Percentiles rank a stretch among this genome's conserved stretches.
phyloP scores from a whole-genome alignment of 2,113 vertebrate species.

The Crotalus horridus region DNA sequence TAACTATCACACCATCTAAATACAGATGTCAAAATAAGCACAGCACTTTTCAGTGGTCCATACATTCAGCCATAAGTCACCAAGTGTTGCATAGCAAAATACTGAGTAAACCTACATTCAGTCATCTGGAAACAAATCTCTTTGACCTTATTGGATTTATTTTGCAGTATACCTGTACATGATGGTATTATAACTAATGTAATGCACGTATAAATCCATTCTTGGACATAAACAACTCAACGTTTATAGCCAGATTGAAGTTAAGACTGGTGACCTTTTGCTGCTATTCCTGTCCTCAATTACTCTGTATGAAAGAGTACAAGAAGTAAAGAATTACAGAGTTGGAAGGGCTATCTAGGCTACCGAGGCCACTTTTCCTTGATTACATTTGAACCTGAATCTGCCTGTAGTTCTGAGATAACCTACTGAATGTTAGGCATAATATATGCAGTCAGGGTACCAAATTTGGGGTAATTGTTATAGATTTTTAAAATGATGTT shows the following conservation, averaged over 20 bases:
- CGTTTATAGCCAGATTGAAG: not conserved
- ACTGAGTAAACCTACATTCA: not conserved
- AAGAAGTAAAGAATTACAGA: not conserved
- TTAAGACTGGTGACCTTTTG: not conserved
- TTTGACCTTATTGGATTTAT: not conserved
- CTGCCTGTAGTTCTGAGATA: slow-evolving; percentile 39
- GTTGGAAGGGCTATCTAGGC: not conserved
- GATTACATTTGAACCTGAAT: slow-evolving; percentile 23
- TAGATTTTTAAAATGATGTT: not conserved
- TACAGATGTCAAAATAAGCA: not conserved
- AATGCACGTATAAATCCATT: not conserved
- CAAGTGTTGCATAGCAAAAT: slow-evolving; percentile 20
- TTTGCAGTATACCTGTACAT: not conserved
- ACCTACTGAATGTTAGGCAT: not conserved
- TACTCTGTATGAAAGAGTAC: not conserved
- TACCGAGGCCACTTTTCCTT: not conserved
- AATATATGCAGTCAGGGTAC: not conserved
- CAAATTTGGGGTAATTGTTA: not conserved
- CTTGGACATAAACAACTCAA: not conserved
- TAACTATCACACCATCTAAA: not conserved
- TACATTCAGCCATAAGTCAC: not conserved
- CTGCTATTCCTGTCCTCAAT: not conserved
- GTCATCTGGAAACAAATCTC: not conserved
- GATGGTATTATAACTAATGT: not conserved
- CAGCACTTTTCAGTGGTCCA: not conserved